These are phyloP conservation scores for Chionomys nivalis DNA, from an alignment of 2,113 vertebrate species.

Conservation along the genomic window DNA sequence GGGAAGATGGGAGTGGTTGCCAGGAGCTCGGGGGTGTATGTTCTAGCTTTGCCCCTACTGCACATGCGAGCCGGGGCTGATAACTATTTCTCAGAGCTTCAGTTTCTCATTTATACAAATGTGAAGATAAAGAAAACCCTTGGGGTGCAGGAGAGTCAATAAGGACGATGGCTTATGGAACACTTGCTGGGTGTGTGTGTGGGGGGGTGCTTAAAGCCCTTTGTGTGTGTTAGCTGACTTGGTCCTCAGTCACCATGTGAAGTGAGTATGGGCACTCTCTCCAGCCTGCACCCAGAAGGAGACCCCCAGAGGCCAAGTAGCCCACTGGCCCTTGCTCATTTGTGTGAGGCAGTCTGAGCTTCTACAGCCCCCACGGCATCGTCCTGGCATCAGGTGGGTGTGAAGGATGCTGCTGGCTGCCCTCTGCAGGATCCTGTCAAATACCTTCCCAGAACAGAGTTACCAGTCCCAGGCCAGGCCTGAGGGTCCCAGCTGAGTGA, in stretches of 20 bases:
- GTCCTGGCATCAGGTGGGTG: background rate
- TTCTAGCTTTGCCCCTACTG: background rate
- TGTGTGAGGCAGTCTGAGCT: background rate
- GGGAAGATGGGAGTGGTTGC: background rate
- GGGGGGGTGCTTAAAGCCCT: background rate
- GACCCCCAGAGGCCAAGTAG: background rate
- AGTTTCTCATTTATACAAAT: background rate
- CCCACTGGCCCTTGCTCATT: background rate
- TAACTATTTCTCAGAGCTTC: background rate
- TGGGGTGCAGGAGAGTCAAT: background rate
- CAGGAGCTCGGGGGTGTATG: background rate
- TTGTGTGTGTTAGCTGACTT: background rate
- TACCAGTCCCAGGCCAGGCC: background rate
- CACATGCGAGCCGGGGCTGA: background rate
- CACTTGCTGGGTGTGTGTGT: background rate
- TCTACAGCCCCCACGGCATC: fast-evolving
- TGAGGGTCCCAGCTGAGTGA: background rate
- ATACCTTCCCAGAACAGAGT: background rate
- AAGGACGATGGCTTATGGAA: background rate
- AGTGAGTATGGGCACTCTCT: background rate
- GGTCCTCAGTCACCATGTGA: background rate
- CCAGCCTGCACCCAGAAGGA: background rate
- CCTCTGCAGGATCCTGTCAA: background rate
- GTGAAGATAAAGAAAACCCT: background rate
- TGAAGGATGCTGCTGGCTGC: background rate